phyloP scores from a whole-genome alignment of 2,888 invertebrate genomes.

The Macaria liturata region DNA sequence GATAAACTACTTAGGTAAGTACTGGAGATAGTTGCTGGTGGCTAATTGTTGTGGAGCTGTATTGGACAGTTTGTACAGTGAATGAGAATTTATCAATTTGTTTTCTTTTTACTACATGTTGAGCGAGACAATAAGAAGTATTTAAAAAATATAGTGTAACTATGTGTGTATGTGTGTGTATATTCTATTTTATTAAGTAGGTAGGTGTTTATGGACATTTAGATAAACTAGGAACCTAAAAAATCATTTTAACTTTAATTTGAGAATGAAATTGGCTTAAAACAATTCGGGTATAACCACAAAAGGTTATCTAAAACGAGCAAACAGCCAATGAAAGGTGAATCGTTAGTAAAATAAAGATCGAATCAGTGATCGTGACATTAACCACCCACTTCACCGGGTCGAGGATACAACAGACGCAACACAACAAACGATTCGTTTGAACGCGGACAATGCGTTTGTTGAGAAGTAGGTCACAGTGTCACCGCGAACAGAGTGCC shows the following conservation, averaged over 20 bases:
- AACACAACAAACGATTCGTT: constrained; percentile 38
- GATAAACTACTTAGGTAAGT: constrained; percentile 23
- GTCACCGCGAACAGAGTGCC: constrained; percentile 55
- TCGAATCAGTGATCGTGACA: constrained; percentile 14
- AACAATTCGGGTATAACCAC: neutral
- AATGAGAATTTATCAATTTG: no score
- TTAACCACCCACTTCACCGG: constrained; percentile 14
- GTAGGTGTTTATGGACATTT: no score
- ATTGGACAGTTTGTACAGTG: constrained; percentile 6
- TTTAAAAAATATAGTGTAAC: no score
- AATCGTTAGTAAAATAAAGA: constrained; percentile 10
- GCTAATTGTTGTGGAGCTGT: constrained; percentile 26
- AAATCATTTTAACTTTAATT: no score
- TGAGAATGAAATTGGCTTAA: no score
- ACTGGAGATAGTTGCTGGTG: constrained; percentile 15
- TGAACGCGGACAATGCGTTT: constrained; percentile 60
- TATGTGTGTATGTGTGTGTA: no score
- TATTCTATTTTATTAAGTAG: no score
- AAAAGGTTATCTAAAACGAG: neutral
- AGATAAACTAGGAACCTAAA: no score
- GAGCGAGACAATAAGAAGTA: no score
- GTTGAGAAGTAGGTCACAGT: constrained; percentile 65
- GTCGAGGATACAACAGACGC: constrained; percentile 23
- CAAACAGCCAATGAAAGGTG: constrained; percentile 10
- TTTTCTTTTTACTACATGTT: no score